Evolutionary conservation across 2,797 vertebrate genomes (phyloP).

Genomic region (Sphenopsis melanotis): DNA sequence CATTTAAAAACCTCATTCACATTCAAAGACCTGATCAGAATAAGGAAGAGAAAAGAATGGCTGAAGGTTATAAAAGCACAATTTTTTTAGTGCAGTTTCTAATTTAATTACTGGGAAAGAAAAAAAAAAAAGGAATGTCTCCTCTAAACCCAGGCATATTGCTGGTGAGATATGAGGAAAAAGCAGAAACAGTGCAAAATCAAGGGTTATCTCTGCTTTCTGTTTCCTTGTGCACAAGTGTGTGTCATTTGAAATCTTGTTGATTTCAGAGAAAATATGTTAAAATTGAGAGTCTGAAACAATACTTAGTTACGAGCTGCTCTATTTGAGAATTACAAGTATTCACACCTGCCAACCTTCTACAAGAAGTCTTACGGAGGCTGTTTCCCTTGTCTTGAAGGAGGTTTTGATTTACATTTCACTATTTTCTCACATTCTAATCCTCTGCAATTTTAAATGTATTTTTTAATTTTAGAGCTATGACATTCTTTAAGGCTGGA

Average conservation of each 20-base stretch:
- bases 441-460: background rate
- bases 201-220: background rate
- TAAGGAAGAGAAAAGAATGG: background rate
- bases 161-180: background rate
- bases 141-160: background rate
- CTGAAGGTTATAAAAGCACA: background rate
- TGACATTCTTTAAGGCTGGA: background rate
- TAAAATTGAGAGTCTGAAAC: background rate
- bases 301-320: accelerated
- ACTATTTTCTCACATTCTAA: background rate
- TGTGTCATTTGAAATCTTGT: background rate
- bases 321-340: background rate
- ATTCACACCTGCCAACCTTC: background rate
- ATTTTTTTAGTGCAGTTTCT: background rate
- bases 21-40: background rate
- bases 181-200: background rate
- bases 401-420: background rate
- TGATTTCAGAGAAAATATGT: background rate
- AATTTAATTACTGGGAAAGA: background rate
- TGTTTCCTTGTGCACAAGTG: background rate
- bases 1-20: background rate
- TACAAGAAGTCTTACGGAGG: background rate
- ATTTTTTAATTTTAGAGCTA: background rate
- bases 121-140: background rate
- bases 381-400: background rate